phyloP scores from a whole-genome alignment of 2,113 vertebrate species.

The Erpornis zantholeuca region DNA sequence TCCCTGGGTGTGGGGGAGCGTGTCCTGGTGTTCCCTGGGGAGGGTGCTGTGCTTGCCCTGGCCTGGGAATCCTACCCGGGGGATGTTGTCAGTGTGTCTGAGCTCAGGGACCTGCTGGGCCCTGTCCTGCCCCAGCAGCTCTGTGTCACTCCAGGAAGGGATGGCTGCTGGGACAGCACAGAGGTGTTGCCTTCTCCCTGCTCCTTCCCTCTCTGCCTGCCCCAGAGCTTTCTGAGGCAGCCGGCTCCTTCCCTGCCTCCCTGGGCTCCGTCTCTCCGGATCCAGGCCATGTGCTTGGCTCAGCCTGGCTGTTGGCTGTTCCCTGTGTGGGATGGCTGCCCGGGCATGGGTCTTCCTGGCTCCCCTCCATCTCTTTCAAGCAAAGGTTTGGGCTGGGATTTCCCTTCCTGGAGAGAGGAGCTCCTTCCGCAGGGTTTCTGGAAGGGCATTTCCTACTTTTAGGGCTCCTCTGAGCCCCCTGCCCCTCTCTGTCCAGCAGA shows the following conservation, averaged over 20 bases:
- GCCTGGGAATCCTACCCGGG: accelerated
- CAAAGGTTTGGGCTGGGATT: background rate
- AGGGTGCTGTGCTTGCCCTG: background rate
- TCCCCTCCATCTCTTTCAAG: background rate
- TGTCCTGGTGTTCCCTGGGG: background rate
- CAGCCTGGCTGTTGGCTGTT: background rate
- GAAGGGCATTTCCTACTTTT: background rate
- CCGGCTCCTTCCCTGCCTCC: background rate
- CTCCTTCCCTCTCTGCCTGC: background rate
- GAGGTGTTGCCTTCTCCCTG: background rate
- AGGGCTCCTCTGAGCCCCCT: background rate
- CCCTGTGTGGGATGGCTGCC: background rate
- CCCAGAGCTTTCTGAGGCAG: background rate
- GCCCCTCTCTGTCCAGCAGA: background rate
- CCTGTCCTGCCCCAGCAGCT: background rate
- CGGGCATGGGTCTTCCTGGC: background rate
- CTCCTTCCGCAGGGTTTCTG: background rate
- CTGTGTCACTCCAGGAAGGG: background rate
- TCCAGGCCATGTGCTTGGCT: background rate
- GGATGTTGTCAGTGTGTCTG: background rate
- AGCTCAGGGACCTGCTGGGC: background rate
- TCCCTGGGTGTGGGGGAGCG: background rate
- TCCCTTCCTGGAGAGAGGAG: background rate
- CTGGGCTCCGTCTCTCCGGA: background rate
- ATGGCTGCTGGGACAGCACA: background rate